Percentiles rank a stretch among this genome's conserved stretches.
These are phyloP conservation scores for Styela clava DNA, from an alignment of 23 tunicate genomes.

Conservation along the genomic window DNA sequence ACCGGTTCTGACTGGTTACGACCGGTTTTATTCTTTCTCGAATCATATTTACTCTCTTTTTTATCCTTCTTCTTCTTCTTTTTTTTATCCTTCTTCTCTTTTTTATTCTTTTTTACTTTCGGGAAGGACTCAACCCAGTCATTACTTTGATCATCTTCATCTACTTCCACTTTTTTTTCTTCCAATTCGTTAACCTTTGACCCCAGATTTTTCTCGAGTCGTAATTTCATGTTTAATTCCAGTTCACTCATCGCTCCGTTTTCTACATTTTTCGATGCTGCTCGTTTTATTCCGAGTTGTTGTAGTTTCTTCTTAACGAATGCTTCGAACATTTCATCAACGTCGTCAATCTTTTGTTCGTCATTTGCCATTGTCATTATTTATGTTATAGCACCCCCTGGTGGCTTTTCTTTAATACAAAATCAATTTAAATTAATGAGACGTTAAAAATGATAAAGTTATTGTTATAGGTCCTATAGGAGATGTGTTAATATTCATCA, in stretches of 20 bases:
- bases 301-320: conserved; percentile 55
- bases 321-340: conserved; percentile 71
- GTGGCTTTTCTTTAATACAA: background rate
- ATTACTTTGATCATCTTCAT: background rate
- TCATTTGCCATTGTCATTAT: conserved; percentile 16
- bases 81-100: conserved; percentile 31
- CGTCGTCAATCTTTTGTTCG: conserved; percentile 24
- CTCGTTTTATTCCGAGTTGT: conserved; percentile 61
- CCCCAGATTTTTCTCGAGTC: conserved; percentile 16
- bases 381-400: background rate
- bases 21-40: background rate
- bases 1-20: background rate
- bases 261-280: background rate
- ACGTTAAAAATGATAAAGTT: background rate
- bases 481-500: background rate
- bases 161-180: background rate
- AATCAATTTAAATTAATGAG: background rate
- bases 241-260: conserved; percentile 16
- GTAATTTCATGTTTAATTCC: conserved; percentile 28
- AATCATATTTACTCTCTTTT: background rate
- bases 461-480: background rate
- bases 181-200: background rate
- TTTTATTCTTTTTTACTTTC: conserved; percentile 29
- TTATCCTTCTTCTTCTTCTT: conserved; percentile 24
- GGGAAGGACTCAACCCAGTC: background rate